phyloP scores from a whole-genome alignment of 2,113 vertebrate species.

The Callocephalon fimbriatum region DNA sequence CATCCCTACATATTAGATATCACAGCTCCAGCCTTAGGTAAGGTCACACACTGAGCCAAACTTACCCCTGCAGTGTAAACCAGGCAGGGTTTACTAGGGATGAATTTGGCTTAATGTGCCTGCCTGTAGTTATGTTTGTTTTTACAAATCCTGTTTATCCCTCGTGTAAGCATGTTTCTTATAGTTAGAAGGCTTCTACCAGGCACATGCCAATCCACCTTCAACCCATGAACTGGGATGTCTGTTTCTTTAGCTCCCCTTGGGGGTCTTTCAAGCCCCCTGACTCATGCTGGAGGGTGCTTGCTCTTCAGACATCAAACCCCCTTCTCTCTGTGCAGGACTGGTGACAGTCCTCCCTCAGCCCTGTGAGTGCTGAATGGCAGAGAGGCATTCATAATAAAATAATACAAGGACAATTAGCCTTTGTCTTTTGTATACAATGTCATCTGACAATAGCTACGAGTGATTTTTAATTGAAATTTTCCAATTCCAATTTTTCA shows the following conservation, averaged over 20 bases:
- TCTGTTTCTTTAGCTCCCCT: not conserved
- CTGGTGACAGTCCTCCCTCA: not conserved
- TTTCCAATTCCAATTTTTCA: not conserved
- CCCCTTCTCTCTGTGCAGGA: not conserved
- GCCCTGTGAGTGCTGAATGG: not conserved
- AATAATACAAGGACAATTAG: not conserved
- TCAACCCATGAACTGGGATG: not conserved
- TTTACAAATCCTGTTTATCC: constrained; percentile 42
- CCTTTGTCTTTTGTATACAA: not conserved
- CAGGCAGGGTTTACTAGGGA: not conserved
- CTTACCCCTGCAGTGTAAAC: not conserved
- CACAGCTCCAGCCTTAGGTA: not conserved
- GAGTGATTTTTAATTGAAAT: not conserved
- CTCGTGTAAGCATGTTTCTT: not conserved
- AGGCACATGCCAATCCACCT: not conserved
- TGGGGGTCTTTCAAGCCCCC: not conserved
- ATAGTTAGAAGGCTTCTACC: not conserved
- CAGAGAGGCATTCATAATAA: not conserved
- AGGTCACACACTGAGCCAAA: constrained; percentile 21
- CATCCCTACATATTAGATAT: constrained; percentile 23
- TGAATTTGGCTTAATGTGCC: not conserved
- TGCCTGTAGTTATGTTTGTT: constrained; percentile 44
- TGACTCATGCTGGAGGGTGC: not conserved
- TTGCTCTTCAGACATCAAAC: not conserved
- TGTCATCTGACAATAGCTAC: not conserved